Evolutionary conservation across 2,113 vertebrate genomes (phyloP).

Genomic region (Rhynchopsitta pachyrhyncha): DNA sequence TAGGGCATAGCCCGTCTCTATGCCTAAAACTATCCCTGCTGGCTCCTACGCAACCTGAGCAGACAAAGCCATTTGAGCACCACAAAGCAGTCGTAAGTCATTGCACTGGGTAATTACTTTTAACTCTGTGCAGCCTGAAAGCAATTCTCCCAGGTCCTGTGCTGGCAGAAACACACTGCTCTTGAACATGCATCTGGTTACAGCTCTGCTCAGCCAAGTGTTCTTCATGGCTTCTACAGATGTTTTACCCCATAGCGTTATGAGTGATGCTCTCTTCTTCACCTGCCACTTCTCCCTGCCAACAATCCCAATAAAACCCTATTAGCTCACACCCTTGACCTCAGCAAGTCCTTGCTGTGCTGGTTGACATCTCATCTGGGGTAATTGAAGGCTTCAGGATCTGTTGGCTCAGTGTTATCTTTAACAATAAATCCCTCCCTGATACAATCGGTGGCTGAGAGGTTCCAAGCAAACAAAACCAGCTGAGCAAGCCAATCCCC

Average conservation of each 20-base stretch:
- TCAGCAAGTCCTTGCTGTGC: not conserved
- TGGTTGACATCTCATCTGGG: not conserved
- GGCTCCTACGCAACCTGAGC: not conserved
- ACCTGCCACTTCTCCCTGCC: constrained; percentile 35
- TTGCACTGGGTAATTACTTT: not conserved
- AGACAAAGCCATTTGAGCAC: not conserved
- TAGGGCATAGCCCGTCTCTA: not conserved
- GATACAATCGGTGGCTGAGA: not conserved
- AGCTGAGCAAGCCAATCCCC: not conserved
- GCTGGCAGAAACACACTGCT: constrained; percentile 19
- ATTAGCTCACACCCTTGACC: constrained; percentile 38
- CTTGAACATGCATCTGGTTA: constrained; percentile 21
- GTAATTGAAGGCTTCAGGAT: constrained; percentile 27
- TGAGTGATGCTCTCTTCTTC: constrained; percentile 24
- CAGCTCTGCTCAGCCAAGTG: not conserved
- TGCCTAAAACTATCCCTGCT: not conserved
- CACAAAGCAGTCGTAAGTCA: not conserved
- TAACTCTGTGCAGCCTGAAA: constrained; percentile 39
- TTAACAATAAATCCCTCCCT: not conserved
- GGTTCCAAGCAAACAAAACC: not conserved
- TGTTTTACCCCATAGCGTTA: not conserved
- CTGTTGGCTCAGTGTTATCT: constrained; percentile 15
- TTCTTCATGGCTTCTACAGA: constrained; percentile 20
- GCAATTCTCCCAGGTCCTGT: constrained; percentile 5
- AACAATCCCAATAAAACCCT: constrained; percentile 13